Evolutionary conservation across 2,888 invertebrate genomes (phyloP).

Genomic region (Watsonalla binaria): DNA sequence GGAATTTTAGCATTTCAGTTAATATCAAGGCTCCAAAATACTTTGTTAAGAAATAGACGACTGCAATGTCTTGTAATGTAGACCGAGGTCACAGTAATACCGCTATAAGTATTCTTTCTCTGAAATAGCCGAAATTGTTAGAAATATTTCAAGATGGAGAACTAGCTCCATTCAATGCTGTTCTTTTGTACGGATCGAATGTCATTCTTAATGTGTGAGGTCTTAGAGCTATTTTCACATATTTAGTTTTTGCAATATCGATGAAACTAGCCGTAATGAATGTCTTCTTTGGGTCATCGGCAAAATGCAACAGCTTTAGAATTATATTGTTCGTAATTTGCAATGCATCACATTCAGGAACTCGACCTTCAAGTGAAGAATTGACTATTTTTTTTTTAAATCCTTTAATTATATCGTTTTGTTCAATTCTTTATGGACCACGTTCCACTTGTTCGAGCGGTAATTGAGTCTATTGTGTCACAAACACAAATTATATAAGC

Average conservation of each 20-base stretch:
- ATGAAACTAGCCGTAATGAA: too few species aligned
- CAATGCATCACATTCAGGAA: too few species aligned
- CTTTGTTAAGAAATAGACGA: slow-evolving; percentile 41
- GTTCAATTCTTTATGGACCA: neutral
- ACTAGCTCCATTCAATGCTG: neutral
- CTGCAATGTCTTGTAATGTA: slow-evolving; percentile 34
- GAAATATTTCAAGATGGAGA: neutral
- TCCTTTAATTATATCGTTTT: neutral
- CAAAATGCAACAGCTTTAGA: too few species aligned
- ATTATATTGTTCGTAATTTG: too few species aligned
- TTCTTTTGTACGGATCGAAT: too few species aligned
- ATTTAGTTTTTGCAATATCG: too few species aligned
- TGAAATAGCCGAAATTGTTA: slow-evolving; percentile 7
- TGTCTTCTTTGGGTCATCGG: too few species aligned
- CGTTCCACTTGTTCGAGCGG: neutral
- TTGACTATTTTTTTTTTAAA: too few species aligned
- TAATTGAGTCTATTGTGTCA: neutral
- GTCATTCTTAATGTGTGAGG: too few species aligned
- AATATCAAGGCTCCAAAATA: slow-evolving; percentile 51
- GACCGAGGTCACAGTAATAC: slow-evolving; percentile 41
- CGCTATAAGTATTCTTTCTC: slow-evolving; percentile 30
- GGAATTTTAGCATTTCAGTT: slow-evolving; percentile 39
- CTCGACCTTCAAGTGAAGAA: too few species aligned
- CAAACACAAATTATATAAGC: slow-evolving; percentile 13
- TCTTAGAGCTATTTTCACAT: too few species aligned